Percentiles rank a stretch among this genome's conserved stretches.
Evolutionary conservation across 53 echinoderm and acorn worm species (phyloP).

Genomic region (Astropecten irregularis): DNA sequence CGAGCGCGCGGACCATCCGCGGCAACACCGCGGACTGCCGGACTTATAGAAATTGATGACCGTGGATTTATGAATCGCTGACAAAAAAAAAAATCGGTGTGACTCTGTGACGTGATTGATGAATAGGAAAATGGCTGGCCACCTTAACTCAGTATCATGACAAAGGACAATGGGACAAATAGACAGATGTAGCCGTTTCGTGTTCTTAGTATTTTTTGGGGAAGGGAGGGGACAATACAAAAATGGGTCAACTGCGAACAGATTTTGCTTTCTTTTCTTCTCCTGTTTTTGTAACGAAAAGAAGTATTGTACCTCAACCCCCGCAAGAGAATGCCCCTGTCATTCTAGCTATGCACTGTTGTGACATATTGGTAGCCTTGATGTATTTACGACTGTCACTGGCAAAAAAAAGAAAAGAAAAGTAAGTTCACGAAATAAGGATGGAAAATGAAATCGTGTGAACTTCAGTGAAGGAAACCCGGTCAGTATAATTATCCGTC

Average conservation of each 20-base stretch:
- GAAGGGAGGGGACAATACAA: background rate
- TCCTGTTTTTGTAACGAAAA: background rate
- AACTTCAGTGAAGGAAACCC: background rate
- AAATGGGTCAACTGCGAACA: slow-evolving; percentile 32
- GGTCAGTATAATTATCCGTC: background rate
- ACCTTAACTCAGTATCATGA: background rate
- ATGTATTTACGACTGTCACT: background rate
- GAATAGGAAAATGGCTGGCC: background rate
- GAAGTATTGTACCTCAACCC: background rate
- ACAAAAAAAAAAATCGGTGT: no score
- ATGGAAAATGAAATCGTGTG: background rate
- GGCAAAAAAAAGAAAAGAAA: background rate
- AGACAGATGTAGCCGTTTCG: slow-evolving; percentile 39
- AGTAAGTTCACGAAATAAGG: background rate
- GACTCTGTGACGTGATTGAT: slow-evolving; percentile 5
- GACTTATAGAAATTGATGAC: slow-evolving; percentile 23
- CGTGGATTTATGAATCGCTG: background rate
- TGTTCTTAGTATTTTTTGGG: background rate
- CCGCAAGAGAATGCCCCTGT: slow-evolving; percentile 3
- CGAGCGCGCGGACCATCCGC: no score
- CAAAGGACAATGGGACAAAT: slow-evolving; percentile 30
- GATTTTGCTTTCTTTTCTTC: background rate
- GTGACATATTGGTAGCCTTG: background rate
- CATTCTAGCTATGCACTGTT: background rate
- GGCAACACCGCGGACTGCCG: no score